Conservation (phyloP, 1,140 invertebrate genomes). For the Rhagoletis pomonella region DNA sequence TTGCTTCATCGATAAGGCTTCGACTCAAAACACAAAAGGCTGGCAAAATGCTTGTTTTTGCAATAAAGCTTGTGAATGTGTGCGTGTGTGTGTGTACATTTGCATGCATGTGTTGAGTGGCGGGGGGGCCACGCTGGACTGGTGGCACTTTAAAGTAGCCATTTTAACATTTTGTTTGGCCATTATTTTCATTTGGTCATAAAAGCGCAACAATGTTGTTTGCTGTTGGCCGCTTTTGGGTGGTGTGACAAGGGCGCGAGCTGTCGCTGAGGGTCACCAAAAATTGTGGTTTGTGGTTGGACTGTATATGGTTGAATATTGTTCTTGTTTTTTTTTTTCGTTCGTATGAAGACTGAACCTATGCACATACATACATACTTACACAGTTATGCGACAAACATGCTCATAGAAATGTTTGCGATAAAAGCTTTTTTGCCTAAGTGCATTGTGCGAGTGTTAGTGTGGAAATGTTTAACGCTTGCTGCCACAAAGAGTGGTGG, state of each 20-base stretch:
- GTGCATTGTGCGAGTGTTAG: too few species aligned
- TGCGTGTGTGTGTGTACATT: background rate
- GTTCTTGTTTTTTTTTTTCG: background rate
- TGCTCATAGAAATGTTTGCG: background rate
- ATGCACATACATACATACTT: too few species aligned
- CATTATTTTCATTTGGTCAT: conserved; percentile 47
- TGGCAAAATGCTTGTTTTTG: background rate
- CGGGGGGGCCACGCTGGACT: background rate
- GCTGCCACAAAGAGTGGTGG: background rate
- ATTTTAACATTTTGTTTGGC: conserved; percentile 40
- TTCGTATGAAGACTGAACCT: background rate
- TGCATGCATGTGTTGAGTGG: background rate
- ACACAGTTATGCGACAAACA: background rate
- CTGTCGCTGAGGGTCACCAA: background rate
- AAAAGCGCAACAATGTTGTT: conserved; percentile 20
- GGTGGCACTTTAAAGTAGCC: conserved; percentile 38
- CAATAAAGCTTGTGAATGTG: background rate
- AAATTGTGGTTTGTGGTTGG: conserved; percentile 15
- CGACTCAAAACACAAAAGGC: conserved; percentile 9
- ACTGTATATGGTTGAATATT: background rate
- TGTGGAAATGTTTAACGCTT: too few species aligned
- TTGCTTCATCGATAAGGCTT: conserved; percentile 28
- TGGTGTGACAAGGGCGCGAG: background rate
- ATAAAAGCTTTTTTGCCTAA: conserved; percentile 5
- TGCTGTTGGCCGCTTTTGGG: background rate